Percentiles rank a stretch among this genome's conserved stretches.
phyloP scores from a whole-genome alignment of 2,113 vertebrate species.

The Ailurus styani region DNA sequence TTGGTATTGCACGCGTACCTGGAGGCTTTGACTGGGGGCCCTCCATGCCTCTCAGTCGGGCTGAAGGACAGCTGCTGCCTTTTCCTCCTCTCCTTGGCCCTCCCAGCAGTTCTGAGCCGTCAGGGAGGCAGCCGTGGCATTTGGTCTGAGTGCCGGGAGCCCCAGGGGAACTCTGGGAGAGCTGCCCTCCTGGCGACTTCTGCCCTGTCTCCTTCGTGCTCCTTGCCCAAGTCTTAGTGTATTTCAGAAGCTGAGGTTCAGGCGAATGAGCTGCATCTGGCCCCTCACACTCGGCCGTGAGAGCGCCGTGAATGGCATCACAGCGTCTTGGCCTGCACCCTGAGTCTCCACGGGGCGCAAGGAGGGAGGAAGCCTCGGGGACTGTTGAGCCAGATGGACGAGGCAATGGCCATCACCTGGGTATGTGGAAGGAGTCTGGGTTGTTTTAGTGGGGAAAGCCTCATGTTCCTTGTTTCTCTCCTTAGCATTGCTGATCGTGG shows the following conservation, averaged over 20 bases:
- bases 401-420: not conserved
- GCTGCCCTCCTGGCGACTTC: not conserved
- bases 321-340: not conserved
- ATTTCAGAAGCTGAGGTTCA: not conserved
- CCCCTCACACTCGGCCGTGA: not conserved
- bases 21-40: not conserved
- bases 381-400: not conserved
- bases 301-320: not conserved
- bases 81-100: not conserved
- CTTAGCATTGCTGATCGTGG: not conserved
- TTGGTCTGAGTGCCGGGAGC: not conserved
- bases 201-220: not conserved
- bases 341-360: not conserved
- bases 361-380: not conserved
- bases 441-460: not conserved
- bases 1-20: not conserved
- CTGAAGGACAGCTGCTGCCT: not conserved
- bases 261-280: not conserved
- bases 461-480: not conserved
- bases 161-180: not conserved
- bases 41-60: not conserved
- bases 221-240: not conserved
- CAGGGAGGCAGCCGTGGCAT: not conserved
- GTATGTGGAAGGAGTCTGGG: not conserved
- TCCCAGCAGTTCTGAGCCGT: not conserved